Conservation (phyloP, 2,888 invertebrate species). For the Holacanthella duospinosa region DNA sequence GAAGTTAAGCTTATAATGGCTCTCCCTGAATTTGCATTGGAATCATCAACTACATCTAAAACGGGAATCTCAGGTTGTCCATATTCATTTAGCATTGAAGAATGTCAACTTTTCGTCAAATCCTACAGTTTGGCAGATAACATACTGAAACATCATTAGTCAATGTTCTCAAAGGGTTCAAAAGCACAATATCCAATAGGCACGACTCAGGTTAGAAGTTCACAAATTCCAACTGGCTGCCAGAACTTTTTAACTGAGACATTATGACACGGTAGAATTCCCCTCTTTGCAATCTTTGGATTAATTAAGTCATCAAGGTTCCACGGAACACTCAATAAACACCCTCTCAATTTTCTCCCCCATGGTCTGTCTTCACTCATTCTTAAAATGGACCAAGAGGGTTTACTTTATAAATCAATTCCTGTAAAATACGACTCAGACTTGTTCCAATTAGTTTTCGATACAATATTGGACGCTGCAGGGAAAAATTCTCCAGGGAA, state of each 20-base stretch:
- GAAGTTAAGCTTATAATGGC: not conserved
- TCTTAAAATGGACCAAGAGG: not conserved
- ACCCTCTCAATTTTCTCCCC: not conserved
- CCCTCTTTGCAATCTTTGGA: not conserved
- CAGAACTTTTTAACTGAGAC: not conserved
- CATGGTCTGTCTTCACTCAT: not conserved
- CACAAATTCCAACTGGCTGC: not conserved
- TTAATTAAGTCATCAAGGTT: not conserved
- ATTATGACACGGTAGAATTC: not conserved
- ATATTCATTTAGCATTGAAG: not conserved
- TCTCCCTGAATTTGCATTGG: not conserved
- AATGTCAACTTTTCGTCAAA: not conserved
- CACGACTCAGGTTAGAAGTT: not conserved
- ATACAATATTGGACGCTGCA: not conserved
- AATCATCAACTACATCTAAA: not conserved
- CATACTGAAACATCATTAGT: not conserved
- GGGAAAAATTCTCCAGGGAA: no score
- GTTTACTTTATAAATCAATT: not conserved
- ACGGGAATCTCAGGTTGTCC: not conserved
- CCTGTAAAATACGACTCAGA: no score
- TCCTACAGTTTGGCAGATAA: not conserved
- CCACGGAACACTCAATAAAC: not conserved
- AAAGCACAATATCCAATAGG: not conserved
- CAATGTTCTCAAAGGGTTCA: not conserved
- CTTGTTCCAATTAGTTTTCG: not conserved